Evolutionary conservation across 1,140 invertebrate genomes (phyloP), one percentile per base, ranked within the genome.

Genomic region (Micrasema minimum): DNA sequence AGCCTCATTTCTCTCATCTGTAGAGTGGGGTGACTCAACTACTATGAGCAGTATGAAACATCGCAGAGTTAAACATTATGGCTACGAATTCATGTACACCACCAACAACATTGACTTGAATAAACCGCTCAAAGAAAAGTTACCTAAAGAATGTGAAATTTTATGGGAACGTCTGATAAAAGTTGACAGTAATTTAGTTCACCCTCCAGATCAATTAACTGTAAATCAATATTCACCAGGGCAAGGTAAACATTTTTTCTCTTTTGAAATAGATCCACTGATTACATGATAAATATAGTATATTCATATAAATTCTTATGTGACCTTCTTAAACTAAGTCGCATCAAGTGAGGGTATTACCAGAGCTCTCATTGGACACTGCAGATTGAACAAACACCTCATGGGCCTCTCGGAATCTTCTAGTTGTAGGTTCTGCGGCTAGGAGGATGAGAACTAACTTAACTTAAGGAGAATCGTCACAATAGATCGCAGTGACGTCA

Each of bases 21-120:
- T 94, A 75, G 79, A 88, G 73, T 91, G 88, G 86, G 78, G 85
- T 11, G 76, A 84, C 9, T 77, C 82, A 45, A 75, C 75, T 71
- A 77, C 81, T 2, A 81, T 85, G 6, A 79, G 76, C 65, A 81
- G 76, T 38, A 80, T 98, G 66, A 98, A 97, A 81, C 91, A 98
- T 78, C 83, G 96, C 48, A 86, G 88, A 84, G 96, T 98, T 0
- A 93, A 91, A 80, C 97, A 99, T 85, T 99, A 90, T 88, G 97
- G 97, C 0, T 98, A 92, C 82, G 93, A 96, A 80, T 99, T 99
- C 81, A 84, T 90, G 67, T 99, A 99, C 85, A 90, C 89, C 26
- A 91, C 85, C 23, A 99, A 99, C 83, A 92, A 92, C 84, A 92
- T 98, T 4, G 90, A 97, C 81, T 85, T 89, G 61, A 80, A 88